Percentiles rank a stretch among this genome's conserved stretches.
phyloP scores from a whole-genome alignment of 2,888 invertebrate species.

The Venusia cambrica region DNA sequence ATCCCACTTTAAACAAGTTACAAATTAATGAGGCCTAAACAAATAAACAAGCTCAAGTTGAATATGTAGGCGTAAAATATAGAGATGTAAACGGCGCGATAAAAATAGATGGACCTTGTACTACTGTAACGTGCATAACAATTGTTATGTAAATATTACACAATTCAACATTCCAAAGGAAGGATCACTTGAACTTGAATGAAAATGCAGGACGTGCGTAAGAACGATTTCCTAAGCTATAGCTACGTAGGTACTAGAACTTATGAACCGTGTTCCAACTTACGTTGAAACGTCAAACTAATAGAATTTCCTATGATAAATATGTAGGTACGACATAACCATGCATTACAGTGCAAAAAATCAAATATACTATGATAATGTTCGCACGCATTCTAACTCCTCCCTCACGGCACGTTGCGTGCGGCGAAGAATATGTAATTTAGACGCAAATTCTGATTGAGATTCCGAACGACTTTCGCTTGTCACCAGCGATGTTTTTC shows the following conservation, averaged over 20 bases:
- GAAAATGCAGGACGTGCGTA: constrained; percentile 12
- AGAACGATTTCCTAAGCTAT: no score
- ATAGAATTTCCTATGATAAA: no score
- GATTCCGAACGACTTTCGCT: constrained; percentile 57
- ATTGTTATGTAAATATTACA: constrained; percentile 33
- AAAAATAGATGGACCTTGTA: constrained; percentile 29
- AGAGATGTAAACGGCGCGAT: constrained; percentile 19
- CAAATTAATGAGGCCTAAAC: constrained; percentile 1
- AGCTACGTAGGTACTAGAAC: no score
- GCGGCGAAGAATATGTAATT: constrained; percentile 48
- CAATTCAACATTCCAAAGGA: constrained; percentile 14
- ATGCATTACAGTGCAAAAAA: neutral
- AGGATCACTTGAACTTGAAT: constrained; percentile 9
- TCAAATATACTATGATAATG: neutral
- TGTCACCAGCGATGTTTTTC: constrained; percentile 42
- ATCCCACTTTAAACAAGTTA: no score
- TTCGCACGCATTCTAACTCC: constrained; percentile 21
- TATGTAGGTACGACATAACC: no score
- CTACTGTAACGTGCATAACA: constrained; percentile 25
- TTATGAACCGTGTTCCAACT: no score
- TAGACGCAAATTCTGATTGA: constrained; percentile 42
- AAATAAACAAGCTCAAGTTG: constrained; percentile 4
- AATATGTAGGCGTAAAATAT: constrained; percentile 15
- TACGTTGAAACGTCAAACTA: no score
- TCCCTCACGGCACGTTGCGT: constrained; percentile 58